Conservation (phyloP, 2,113 vertebrate species). For the Prietella phreatophila region DNA sequence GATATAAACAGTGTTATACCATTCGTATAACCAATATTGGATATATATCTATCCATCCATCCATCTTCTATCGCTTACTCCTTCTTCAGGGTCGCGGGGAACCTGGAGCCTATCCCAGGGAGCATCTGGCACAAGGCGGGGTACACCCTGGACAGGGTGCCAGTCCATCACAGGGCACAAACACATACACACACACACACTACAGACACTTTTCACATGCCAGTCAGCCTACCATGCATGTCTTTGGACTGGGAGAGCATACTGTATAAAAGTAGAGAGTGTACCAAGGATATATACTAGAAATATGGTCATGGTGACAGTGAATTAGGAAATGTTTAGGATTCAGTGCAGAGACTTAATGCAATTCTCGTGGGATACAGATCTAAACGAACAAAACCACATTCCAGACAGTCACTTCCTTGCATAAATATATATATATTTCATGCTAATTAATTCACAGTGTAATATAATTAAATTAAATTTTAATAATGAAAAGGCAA, state of each 20-base stretch:
- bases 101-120: too few species aligned
- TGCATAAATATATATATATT: slow-evolving; percentile 8
- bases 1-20: not conserved
- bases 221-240: too few species aligned
- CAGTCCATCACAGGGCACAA: too few species aligned
- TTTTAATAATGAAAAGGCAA: slow-evolving; percentile 22
- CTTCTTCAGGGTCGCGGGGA: too few species aligned
- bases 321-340: slow-evolving; percentile 20
- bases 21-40: slow-evolving; percentile 10
- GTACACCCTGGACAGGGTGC: too few species aligned
- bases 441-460: not conserved
- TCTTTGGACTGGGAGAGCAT: too few species aligned
- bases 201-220: too few species aligned
- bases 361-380: not conserved
- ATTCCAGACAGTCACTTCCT: not conserved
- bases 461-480: slow-evolving; percentile 17
- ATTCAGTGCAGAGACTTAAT: not conserved
- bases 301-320: not conserved
- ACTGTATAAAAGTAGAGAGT: not conserved
- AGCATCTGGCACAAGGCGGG: too few species aligned
- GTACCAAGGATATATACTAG: not conserved
- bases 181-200: too few species aligned
- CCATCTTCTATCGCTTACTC: too few species aligned
- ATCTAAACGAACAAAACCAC: slow-evolving; percentile 2
- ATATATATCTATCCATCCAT: not conserved